A percentile compares a stretch with the other conserved stretches of the same genome.
phyloP scores from a whole-genome alignment of 2,113 vertebrate species.

The Odobenus rosmarus region DNA sequence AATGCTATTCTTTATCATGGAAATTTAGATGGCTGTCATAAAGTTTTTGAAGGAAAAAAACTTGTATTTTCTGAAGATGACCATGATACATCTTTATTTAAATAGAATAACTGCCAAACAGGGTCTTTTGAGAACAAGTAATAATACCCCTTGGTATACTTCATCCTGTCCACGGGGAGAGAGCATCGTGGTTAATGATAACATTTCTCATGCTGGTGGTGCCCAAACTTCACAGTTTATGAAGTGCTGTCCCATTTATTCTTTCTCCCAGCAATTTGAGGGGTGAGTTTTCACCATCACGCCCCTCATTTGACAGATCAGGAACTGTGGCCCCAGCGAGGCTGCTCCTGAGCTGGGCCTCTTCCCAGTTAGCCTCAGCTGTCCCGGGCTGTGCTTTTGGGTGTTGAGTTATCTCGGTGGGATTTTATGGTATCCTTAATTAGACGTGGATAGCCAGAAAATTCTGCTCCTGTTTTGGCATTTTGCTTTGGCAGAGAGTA shows the following conservation, averaged over 20 bases:
- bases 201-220: neutral
- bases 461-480: neutral
- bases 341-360: neutral
- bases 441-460: neutral
- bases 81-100: neutral
- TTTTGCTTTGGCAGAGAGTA: neutral
- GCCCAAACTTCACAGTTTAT: neutral
- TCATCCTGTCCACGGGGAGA: neutral
- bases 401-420: neutral
- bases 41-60: slow-evolving; percentile 10
- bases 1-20: neutral
- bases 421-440: slow-evolving; percentile 36
- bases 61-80: slow-evolving; percentile 15
- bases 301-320: neutral
- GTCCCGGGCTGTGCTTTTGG: neutral
- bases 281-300: neutral
- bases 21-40: neutral
- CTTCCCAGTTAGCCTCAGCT: neutral
- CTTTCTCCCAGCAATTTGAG: neutral
- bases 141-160: neutral
- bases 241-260: neutral
- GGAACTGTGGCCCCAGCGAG: neutral
- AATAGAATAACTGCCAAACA: neutral
- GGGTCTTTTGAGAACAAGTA: slow-evolving; percentile 1
- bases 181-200: neutral